A percentile compares a stretch with the other conserved stretches of the same genome.
Conservation (phyloP, 2,888 invertebrate species). For the Machimus rusticus region DNA sequence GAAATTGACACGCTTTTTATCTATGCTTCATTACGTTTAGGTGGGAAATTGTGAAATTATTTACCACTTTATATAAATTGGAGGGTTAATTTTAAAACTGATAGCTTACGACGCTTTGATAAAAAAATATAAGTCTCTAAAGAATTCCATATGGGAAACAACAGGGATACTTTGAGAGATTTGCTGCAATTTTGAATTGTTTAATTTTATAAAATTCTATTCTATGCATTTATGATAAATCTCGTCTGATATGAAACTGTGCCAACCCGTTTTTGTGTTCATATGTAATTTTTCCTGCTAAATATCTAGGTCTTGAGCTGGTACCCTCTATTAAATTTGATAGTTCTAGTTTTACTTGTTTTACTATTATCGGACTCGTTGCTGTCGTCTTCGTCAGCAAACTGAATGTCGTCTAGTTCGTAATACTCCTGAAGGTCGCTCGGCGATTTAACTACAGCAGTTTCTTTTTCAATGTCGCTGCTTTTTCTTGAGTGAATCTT, state of each 20-base stretch:
- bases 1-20: neutral
- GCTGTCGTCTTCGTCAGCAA: conserved; percentile 69
- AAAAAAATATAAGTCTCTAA: conserved; percentile 14
- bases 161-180: neutral
- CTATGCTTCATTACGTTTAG: neutral
- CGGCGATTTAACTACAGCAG: conserved; percentile 72
- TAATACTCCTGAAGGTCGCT: conserved; percentile 67
- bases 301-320: conserved; percentile 13
- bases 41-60: neutral
- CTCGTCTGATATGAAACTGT: conserved; percentile 34
- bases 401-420: conserved; percentile 72
- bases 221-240: conserved; percentile 28
- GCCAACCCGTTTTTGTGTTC: conserved; percentile 28
- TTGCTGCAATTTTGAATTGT: neutral
- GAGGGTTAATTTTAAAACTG: neutral
- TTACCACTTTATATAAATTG: neutral
- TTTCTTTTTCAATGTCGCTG: conserved; percentile 69
- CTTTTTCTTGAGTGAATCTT: conserved; percentile 57
- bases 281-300: neutral
- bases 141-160: neutral
- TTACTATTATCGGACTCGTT: conserved; percentile 41
- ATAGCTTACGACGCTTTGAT: neutral
- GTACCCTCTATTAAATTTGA: conserved; percentile 21
- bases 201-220: conserved; percentile 32
- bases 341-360: conserved; percentile 33